Conservation (phyloP, 2,113 vertebrate species). For the Nycticebus coucang region DNA sequence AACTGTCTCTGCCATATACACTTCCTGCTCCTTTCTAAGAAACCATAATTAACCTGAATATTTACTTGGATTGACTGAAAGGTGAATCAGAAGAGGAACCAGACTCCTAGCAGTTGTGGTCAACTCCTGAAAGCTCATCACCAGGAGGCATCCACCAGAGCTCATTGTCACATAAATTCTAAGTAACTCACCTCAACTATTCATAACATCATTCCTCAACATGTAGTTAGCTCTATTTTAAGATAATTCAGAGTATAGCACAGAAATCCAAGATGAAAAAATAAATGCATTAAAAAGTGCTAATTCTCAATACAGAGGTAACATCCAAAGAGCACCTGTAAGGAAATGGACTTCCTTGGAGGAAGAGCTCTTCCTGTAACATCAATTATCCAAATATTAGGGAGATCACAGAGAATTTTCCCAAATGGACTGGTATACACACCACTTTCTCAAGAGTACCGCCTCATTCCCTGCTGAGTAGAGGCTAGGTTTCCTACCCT, state of each 20-base stretch:
- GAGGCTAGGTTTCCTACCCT: neutral
- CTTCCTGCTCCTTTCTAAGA: slow-evolving; percentile 36
- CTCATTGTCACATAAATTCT: neutral
- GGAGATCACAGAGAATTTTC: neutral
- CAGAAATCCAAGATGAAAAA: neutral
- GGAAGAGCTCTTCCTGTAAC: neutral
- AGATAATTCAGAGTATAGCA: neutral
- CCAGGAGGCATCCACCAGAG: neutral
- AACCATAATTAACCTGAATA: neutral
- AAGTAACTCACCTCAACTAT: neutral
- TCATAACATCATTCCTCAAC: neutral
- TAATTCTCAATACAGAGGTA: neutral
- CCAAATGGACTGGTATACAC: neutral
- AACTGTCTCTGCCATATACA: neutral
- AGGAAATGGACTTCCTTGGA: slow-evolving; percentile 15
- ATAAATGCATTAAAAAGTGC: neutral
- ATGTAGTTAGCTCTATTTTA: neutral
- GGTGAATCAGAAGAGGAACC: neutral
- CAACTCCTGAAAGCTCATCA: neutral
- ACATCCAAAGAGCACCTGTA: neutral
- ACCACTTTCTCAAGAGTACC: neutral
- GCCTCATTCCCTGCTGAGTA: neutral
- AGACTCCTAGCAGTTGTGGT: neutral
- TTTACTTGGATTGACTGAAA: neutral
- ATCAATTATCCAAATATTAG: neutral